Evolutionary conservation across 2,888 invertebrate genomes (phyloP).

Genomic region (Agrotis ipsilon): DNA sequence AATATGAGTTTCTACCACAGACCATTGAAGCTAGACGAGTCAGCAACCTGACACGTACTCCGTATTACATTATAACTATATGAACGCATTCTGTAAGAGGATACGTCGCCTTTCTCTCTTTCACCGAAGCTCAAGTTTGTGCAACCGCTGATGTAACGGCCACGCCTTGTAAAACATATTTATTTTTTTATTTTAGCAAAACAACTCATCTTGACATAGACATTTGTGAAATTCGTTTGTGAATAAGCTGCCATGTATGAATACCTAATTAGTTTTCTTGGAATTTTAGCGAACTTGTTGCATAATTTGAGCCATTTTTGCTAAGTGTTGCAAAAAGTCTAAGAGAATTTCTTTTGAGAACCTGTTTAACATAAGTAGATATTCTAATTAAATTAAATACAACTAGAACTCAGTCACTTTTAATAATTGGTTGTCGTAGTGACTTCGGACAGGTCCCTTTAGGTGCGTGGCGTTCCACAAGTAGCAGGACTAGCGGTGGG

Average conservation of each 20-base stretch:
- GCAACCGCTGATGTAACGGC: constrained; percentile 49
- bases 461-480: no score
- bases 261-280: not conserved
- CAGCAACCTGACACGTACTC: constrained; percentile 27
- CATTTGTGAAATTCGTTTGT: constrained; percentile 33
- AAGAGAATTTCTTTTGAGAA: no score
- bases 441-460: no score
- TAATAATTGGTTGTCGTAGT: no score
- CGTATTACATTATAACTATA: constrained; percentile 21
- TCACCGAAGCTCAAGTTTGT: constrained; percentile 25
- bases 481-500: no score
- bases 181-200: constrained; percentile 52
- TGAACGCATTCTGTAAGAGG: constrained; percentile 46
- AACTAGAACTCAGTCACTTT: no score
- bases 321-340: not conserved
- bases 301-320: constrained; percentile 15
- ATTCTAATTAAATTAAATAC: no score
- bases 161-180: constrained; percentile 46
- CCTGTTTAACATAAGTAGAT: no score
- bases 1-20: not conserved
- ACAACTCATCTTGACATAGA: constrained; percentile 31
- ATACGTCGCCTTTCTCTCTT: constrained; percentile 55
- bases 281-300: constrained; percentile 11
- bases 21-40: not conserved
- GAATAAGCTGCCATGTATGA: constrained; percentile 9